phyloP scores from a whole-genome alignment of 2,888 invertebrate species.

The Orthosia incerta region DNA sequence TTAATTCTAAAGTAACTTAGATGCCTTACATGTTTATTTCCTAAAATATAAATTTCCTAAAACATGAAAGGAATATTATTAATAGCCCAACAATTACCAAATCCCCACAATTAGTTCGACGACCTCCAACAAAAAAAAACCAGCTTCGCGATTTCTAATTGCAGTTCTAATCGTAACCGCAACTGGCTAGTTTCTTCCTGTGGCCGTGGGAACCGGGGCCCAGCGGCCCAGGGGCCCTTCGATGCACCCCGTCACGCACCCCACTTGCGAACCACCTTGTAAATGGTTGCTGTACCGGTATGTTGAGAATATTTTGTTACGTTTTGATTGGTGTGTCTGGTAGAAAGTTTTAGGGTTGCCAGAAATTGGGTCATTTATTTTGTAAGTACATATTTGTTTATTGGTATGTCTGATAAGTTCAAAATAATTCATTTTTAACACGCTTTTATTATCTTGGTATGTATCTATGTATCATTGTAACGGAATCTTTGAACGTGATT shows the following conservation, averaged over 20 bases:
- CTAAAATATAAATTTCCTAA: background rate
- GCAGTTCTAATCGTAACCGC: constrained; percentile 50
- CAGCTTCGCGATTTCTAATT: constrained; percentile 54
- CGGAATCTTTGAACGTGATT: too few relatives aligned
- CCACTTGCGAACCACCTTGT: constrained; percentile 61
- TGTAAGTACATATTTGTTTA: constrained; percentile 9
- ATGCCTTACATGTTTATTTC: background rate
- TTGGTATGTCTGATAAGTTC: background rate
- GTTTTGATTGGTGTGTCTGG: constrained; percentile 32
- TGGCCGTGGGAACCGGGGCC: constrained; percentile 65
- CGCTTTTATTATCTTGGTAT: too few relatives aligned
- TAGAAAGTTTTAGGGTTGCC: constrained; percentile 25
- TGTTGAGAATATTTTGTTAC: constrained; percentile 42
- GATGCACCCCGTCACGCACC: constrained; percentile 55
- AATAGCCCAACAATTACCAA: constrained; percentile 3
- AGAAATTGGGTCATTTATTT: constrained; percentile 34
- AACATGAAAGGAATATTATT: background rate
- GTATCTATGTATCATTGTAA: too few relatives aligned
- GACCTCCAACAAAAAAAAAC: constrained; percentile 28
- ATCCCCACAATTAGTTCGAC: constrained; percentile 41
- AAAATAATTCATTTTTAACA: background rate
- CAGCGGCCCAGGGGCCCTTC: constrained; percentile 50
- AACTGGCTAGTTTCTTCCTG: constrained; percentile 50
- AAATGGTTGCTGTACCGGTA: constrained; percentile 61
- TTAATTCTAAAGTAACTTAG: background rate